Percentiles rank a stretch among this genome's conserved stretches.
Conservation (phyloP, 2,113 vertebrate species). For the Emydura subglobosa region DNA sequence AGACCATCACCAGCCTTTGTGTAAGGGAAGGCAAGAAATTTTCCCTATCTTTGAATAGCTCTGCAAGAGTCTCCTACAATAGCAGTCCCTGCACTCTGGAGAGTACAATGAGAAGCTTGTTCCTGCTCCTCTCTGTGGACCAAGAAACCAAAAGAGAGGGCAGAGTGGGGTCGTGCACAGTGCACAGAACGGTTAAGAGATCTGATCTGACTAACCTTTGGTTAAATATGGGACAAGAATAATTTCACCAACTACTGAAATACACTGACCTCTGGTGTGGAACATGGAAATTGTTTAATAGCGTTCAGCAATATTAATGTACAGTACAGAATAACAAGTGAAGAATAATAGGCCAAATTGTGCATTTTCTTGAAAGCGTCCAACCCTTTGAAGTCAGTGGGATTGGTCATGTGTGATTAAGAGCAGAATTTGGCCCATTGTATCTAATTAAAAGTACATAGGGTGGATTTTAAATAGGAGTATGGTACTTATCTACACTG, state of each 20-base stretch:
- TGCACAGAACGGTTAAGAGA: not conserved
- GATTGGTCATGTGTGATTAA: not conserved
- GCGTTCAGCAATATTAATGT: not conserved
- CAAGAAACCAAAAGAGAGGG: not conserved
- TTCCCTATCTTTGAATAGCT: no score
- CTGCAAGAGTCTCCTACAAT: not conserved
- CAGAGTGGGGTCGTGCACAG: not conserved
- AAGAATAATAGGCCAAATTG: rapidly evolving
- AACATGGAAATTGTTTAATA: rapidly evolving
- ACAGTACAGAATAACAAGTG: not conserved
- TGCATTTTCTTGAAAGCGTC: not conserved
- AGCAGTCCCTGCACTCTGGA: not conserved
- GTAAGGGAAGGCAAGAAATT: not conserved
- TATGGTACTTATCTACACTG: not conserved
- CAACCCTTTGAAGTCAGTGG: not conserved
- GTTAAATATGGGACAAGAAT: not conserved
- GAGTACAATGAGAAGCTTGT: not conserved
- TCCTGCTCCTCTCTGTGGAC: not conserved
- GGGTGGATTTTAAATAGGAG: not conserved
- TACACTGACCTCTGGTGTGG: rapidly evolving
- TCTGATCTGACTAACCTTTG: not conserved
- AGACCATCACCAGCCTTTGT: not conserved
- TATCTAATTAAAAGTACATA: not conserved
- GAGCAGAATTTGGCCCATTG: not conserved
- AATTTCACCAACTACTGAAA: not conserved